These are phyloP conservation scores for Steinernema scapterisci DNA, from an alignment of 2,888 invertebrate genomes.

Conservation along the genomic window DNA sequence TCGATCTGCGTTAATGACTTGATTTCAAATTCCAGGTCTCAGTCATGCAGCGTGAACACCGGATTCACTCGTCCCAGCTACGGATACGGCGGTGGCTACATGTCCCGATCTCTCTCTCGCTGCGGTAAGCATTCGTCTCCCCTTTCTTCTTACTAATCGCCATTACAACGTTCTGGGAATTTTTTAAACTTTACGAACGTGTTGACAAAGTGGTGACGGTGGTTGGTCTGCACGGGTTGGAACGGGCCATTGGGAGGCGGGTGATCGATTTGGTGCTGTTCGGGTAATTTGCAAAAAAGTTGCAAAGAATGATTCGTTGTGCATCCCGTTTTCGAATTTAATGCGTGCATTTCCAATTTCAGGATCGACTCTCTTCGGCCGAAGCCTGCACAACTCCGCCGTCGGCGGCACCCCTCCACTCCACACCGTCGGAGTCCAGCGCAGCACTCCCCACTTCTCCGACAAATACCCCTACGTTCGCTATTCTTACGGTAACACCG, in stretches of 20 bases:
- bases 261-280: slow-evolving; percentile 29
- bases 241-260: not conserved
- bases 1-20: no score
- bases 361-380: slow-evolving; percentile 63
- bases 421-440: slow-evolving; percentile 64
- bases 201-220: slow-evolving; percentile 7
- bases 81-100: slow-evolving; percentile 65
- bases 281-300: slow-evolving; percentile 24
- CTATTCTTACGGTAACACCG: slow-evolving; percentile 59
- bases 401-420: slow-evolving; percentile 62
- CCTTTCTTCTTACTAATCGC: not conserved
- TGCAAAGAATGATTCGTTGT: no score
- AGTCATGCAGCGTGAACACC: slow-evolving; percentile 52
- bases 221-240: slow-evolving; percentile 11
- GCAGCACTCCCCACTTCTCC: slow-evolving; percentile 63
- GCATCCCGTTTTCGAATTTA: no score
- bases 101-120: slow-evolving; percentile 63
- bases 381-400: slow-evolving; percentile 57
- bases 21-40: slow-evolving; percentile 55
- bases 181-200: slow-evolving; percentile 28
- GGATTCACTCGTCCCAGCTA: slow-evolving; percentile 55
- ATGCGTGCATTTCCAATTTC: slow-evolving; percentile 37
- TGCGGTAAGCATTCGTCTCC: slow-evolving; percentile 48
- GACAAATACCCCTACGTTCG: slow-evolving; percentile 64
- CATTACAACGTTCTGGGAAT: slow-evolving; percentile 25